Conservation (phyloP, 1,140 invertebrate genomes). For the Uloborus diversus region DNA sequence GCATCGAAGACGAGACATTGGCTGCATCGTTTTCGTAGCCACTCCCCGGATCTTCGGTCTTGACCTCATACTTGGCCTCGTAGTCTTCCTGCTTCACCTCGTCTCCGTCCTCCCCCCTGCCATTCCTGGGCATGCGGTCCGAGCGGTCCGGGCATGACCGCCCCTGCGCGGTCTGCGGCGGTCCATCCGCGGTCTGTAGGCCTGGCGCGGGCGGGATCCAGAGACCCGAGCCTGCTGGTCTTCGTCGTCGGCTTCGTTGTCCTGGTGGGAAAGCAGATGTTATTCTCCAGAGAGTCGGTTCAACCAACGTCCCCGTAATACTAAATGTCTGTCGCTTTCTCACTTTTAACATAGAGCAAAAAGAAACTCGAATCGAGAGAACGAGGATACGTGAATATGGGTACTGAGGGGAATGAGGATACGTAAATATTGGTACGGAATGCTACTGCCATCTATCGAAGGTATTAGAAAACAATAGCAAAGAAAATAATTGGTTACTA, state of each 20-base stretch:
- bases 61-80: background rate
- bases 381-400: background rate
- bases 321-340: too few relatives aligned
- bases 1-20: slow-evolving; percentile 10
- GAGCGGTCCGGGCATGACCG: slow-evolving; percentile 13
- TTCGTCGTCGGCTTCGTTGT: slow-evolving; percentile 33
- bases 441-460: too few relatives aligned
- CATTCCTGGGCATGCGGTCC: background rate
- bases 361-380: background rate
- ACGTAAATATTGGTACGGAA: too few relatives aligned
- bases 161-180: slow-evolving; percentile 16
- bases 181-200: slow-evolving; percentile 34
- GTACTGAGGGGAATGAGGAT: too few relatives aligned
- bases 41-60: slow-evolving; percentile 8
- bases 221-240: slow-evolving; percentile 7
- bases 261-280: slow-evolving; percentile 1
- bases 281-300: background rate
- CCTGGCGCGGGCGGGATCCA: slow-evolving; percentile 1
- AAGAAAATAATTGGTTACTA: too few relatives aligned
- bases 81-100: background rate
- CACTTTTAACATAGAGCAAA: too few relatives aligned
- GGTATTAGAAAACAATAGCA: too few relatives aligned
- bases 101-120: background rate
- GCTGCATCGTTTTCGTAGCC: background rate
- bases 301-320: background rate